These are phyloP conservation scores for Herminia tarsipennalis DNA, from an alignment of 2,888 invertebrate species.

Conservation along the genomic window DNA sequence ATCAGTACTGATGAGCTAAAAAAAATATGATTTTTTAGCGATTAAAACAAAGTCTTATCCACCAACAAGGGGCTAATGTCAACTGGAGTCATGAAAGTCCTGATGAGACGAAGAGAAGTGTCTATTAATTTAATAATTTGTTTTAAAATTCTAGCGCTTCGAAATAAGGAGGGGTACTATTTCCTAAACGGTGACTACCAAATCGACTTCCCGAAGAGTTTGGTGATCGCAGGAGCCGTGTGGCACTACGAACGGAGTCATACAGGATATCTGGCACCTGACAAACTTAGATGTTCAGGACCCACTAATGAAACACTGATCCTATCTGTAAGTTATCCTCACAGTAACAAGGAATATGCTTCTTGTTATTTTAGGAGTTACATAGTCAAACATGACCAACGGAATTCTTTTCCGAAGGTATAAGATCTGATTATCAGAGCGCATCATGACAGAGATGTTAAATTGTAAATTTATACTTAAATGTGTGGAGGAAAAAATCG, in stretches of 20 bases:
- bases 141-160: slow-evolving; percentile 86
- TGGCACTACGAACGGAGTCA: slow-evolving; percentile 96
- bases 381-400: too few species aligned
- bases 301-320: slow-evolving; percentile 96
- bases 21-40: too few species aligned
- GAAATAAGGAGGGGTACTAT: slow-evolving; percentile 91
- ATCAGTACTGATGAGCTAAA: neutral
- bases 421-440: too few species aligned
- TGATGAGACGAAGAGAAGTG: neutral
- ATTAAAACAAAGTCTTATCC: neutral
- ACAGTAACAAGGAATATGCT: neutral
- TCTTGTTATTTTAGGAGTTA: neutral
- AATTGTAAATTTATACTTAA: too few species aligned
- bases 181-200: slow-evolving; percentile 98
- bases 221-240: slow-evolving; percentile 92
- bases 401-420: too few species aligned
- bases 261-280: slow-evolving; percentile 93
- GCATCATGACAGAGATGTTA: too few species aligned
- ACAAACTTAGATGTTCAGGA: slow-evolving; percentile 93
- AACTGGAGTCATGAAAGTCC: neutral
- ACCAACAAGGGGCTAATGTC: neutral
- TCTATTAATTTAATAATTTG: neutral
- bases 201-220: slow-evolving; percentile 94
- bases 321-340: slow-evolving; percentile 88
- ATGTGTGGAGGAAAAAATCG: too few species aligned